phyloP scores from a whole-genome alignment of 2,113 vertebrate species.

The Lipophrys pholis region DNA sequence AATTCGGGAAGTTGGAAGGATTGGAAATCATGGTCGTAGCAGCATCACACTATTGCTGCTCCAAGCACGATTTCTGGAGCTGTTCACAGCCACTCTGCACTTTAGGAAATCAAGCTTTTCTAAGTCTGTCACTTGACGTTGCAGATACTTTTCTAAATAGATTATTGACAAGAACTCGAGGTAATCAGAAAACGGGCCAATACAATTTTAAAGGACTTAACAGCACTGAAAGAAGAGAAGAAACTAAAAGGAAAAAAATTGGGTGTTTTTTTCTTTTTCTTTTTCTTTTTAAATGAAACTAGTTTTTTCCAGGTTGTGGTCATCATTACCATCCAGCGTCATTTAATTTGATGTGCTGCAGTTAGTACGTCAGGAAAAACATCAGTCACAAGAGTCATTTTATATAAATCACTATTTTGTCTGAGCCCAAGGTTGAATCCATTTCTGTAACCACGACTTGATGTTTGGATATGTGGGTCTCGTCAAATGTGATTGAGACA shows the following conservation, averaged over 20 bases:
- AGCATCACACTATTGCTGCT: neutral
- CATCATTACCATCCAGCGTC: neutral
- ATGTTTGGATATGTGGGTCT: too few species aligned
- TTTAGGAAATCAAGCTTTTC: neutral
- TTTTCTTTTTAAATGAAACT: neutral
- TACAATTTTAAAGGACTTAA: conserved; percentile 9
- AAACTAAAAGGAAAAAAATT: neutral
- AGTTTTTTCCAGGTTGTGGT: neutral
- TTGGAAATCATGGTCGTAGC: neutral
- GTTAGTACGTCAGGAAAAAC: neutral
- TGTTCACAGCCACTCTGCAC: neutral
- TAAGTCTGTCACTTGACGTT: neutral
- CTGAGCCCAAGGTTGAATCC: neutral
- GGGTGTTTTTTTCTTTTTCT: too few species aligned
- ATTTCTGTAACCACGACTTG: neutral
- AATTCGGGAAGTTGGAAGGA: conserved; percentile 4
- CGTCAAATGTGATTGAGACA: too few species aligned
- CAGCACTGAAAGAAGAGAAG: neutral
- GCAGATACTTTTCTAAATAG: conserved; percentile 1
- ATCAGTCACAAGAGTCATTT: neutral
- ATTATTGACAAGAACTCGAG: conserved; percentile 14
- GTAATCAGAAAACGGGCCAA: conserved; percentile 36
- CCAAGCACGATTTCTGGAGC: neutral
- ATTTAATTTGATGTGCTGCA: neutral
- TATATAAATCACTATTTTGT: neutral